phyloP scores from a whole-genome alignment of 2,797 vertebrate species.

The Mico argentatus region DNA sequence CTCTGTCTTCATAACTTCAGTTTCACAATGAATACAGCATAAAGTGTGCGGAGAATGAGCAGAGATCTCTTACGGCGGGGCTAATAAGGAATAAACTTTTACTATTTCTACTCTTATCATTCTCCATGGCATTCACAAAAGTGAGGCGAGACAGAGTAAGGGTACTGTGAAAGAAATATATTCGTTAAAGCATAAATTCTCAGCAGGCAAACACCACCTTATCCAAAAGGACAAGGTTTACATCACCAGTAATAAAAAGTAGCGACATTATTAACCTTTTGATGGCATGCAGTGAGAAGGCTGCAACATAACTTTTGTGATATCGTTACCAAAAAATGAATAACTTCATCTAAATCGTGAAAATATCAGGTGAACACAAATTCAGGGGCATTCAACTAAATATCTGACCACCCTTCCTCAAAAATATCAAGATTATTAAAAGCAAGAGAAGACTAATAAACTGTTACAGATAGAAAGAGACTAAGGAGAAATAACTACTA shows the following conservation, averaged over 20 bases:
- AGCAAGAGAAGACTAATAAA: background rate
- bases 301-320: background rate
- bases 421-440: background rate
- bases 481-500: background rate
- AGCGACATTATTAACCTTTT: background rate
- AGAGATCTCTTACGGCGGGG: fast-evolving
- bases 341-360: background rate
- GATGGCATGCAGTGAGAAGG: background rate
- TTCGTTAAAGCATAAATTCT: background rate
- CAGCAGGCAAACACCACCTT: background rate
- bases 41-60: fast-evolving
- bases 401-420: background rate
- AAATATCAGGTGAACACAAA: background rate
- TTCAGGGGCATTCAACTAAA: background rate
- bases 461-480: background rate
- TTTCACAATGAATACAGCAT: background rate
- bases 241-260: background rate
- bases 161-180: background rate
- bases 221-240: background rate
- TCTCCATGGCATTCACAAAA: background rate
- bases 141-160: background rate
- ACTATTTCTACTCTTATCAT: background rate
- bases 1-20: background rate
- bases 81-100: background rate
- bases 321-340: background rate